Evolutionary conservation across 2,797 vertebrate species (phyloP).

Genomic region (Cossypha dichroa): DNA sequence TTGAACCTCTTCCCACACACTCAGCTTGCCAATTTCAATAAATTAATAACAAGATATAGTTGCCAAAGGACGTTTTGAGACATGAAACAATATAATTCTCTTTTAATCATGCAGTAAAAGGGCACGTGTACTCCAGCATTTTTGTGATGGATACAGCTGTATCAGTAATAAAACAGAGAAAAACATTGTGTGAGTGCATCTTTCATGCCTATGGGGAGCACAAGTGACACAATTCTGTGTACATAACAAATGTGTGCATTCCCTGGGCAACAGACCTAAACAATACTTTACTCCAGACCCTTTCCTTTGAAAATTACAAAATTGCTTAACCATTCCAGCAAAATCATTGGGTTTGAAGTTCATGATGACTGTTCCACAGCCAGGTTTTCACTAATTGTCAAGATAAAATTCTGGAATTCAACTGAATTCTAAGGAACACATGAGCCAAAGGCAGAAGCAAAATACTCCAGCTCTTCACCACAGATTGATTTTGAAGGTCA

Average conservation of each 20-base stretch:
- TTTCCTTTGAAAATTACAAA: not conserved
- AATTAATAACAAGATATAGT: not conserved
- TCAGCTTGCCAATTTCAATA: not conserved
- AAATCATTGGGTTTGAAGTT: not conserved
- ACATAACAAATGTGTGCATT: not conserved
- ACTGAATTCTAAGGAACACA: not conserved
- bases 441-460: not conserved
- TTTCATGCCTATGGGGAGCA: not conserved
- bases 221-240: not conserved
- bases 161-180: not conserved
- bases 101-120: not conserved
- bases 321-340: not conserved
- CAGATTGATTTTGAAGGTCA: not conserved
- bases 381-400: not conserved
- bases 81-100: not conserved
- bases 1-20: conserved; percentile 4
- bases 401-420: not conserved
- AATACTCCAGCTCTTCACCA: not conserved
- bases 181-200: rapidly evolving
- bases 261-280: not conserved
- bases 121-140: not conserved
- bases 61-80: not conserved
- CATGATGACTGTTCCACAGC: rapidly evolving
- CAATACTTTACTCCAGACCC: not conserved
- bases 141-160: not conserved